Conservation (phyloP, 2,113 vertebrate genomes). For the Addax nasomaculatus region DNA sequence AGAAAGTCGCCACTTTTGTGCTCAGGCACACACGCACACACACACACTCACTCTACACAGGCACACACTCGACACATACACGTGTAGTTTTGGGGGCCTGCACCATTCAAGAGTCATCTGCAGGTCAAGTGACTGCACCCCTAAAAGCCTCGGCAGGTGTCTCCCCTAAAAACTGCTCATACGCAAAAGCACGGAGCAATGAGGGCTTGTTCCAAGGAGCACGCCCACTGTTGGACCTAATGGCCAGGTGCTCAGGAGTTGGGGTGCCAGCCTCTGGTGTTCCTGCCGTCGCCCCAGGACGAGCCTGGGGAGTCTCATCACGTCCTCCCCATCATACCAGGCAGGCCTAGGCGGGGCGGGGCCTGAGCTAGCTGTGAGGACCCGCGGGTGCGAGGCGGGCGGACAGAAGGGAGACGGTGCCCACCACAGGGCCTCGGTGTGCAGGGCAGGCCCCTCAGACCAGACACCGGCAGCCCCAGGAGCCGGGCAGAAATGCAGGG, state of each 20-base stretch:
- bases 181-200: no score
- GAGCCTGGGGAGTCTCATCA: no score
- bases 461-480: not conserved
- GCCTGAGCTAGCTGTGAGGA: no score
- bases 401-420: no score
- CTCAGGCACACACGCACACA: fast-evolving
- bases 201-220: no score
- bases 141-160: not conserved
- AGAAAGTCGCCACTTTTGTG: not conserved
- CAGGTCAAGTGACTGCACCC: not conserved
- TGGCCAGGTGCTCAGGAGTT: no score
- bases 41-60: fast-evolving
- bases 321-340: no score
- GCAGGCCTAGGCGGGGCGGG: no score
- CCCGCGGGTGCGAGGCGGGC: no score
- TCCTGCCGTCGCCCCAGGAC: no score
- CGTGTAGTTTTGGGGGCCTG: not conserved
- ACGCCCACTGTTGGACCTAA: no score
- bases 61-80: not conserved
- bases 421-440: not conserved
- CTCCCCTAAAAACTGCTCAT: not conserved
- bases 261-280: no score
- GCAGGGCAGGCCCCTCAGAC: not conserved
- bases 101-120: not conserved
- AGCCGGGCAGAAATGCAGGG: not conserved